phyloP scores from a whole-genome alignment of 2,888 invertebrate species.

The Lepidochrysops patricia region DNA sequence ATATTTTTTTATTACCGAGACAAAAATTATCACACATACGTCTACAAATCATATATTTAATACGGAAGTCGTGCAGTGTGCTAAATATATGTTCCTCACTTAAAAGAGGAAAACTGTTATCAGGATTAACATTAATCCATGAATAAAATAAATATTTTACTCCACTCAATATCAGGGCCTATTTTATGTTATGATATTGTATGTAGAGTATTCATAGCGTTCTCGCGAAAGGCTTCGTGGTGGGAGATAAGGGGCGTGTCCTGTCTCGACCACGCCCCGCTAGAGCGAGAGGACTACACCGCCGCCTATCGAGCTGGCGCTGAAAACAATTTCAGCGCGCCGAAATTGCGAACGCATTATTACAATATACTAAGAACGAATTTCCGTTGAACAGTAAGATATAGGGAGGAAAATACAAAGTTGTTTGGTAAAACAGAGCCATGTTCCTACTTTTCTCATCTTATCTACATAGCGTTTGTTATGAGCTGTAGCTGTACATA shows the following conservation, averaged over 20 bases:
- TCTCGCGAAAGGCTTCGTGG: slow-evolving; percentile 28
- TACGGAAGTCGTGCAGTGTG: background rate
- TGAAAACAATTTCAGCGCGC: slow-evolving; percentile 29
- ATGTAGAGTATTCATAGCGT: slow-evolving; percentile 24
- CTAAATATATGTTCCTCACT: background rate
- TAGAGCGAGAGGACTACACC: slow-evolving; percentile 49
- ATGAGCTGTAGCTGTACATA: slow-evolving; percentile 41
- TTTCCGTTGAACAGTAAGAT: slow-evolving; percentile 24
- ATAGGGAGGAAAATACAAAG: slow-evolving; percentile 14
- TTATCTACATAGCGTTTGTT: slow-evolving; percentile 44
- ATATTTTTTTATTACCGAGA: no score
- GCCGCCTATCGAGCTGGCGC: slow-evolving; percentile 52
- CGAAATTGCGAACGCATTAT: slow-evolving; percentile 23
- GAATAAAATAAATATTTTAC: slow-evolving; percentile 4
- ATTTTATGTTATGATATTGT: slow-evolving; percentile 17
- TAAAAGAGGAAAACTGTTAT: background rate
- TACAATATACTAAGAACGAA: slow-evolving; percentile 33
- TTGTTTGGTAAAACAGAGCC: slow-evolving; percentile 35
- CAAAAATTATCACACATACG: no score
- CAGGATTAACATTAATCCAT: background rate
- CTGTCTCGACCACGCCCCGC: slow-evolving; percentile 50
- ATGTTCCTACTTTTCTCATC: slow-evolving; percentile 42
- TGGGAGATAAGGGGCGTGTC: slow-evolving; percentile 46
- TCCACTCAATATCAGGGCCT: background rate
- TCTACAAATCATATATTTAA: no score